Evolutionary conservation across 2,113 vertebrate species (phyloP).

Genomic region (Halcyon malimbica): DNA sequence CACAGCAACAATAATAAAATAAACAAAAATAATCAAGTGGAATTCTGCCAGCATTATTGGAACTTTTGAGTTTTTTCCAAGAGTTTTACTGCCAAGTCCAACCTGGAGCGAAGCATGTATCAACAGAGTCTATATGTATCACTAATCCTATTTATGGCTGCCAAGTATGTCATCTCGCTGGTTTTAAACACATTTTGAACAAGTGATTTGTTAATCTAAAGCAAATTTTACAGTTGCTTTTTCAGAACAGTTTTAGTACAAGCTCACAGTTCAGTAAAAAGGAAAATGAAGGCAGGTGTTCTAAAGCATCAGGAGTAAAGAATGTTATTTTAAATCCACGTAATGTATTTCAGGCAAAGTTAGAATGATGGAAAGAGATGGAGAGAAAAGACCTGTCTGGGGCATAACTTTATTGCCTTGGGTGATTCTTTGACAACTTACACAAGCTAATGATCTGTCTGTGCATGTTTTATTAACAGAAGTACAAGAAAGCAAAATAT

Average conservation of each 20-base stretch:
- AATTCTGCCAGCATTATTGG: background rate
- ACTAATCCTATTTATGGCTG: background rate
- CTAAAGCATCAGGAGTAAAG: background rate
- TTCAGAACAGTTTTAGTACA: background rate
- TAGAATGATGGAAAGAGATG: background rate
- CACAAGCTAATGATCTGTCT: background rate
- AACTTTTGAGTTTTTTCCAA: background rate
- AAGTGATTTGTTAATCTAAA: background rate
- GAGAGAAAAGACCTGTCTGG: background rate
- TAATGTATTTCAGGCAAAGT: background rate
- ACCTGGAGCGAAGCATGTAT: background rate
- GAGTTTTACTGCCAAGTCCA: slow-evolving; percentile 6
- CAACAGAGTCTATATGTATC: background rate
- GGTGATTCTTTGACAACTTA: background rate
- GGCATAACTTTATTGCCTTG: background rate
- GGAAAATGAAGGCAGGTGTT: background rate
- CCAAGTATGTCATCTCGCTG: background rate
- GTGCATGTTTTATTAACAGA: background rate
- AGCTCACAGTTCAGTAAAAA: background rate
- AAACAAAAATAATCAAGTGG: background rate
- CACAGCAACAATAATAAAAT: background rate
- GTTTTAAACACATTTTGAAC: background rate
- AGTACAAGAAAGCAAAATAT: background rate
- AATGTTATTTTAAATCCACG: background rate
- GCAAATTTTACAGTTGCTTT: background rate